A percentile compares a stretch with the other conserved stretches of the same genome.
phyloP scores from a whole-genome alignment of 2,113 vertebrate species.

The Spizaetus ornatus region DNA sequence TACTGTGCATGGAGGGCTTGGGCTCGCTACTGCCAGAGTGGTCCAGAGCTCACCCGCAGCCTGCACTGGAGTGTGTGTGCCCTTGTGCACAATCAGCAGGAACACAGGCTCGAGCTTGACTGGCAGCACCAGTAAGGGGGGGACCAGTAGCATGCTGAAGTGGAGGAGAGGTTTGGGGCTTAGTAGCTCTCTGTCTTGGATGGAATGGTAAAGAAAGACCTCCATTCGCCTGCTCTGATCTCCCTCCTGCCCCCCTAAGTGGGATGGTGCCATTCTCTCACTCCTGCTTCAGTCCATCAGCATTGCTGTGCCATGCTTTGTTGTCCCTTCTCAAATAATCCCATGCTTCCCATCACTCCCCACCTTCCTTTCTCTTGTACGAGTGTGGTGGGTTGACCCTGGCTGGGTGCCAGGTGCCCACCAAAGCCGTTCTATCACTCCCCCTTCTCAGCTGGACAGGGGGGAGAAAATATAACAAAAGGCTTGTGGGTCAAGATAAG shows the following conservation, averaged over 20 bases:
- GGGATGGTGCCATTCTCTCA: not conserved
- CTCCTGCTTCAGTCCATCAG: not conserved
- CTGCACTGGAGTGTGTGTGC: accelerated
- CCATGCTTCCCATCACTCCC: not conserved
- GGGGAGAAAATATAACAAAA: too few relatives aligned
- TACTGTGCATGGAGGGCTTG: accelerated
- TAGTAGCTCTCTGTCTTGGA: not conserved
- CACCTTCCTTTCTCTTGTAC: not conserved
- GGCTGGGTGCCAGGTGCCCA: too few relatives aligned
- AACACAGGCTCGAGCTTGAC: not conserved
- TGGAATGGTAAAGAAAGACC: not conserved
- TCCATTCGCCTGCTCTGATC: not conserved
- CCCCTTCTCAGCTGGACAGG: too few relatives aligned
- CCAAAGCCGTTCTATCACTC: too few relatives aligned
- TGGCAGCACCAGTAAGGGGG: not conserved
- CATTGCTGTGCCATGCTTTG: accelerated
- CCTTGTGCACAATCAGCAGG: not conserved
- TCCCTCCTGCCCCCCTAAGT: not conserved
- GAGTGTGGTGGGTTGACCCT: too few relatives aligned
- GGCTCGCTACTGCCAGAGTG: not conserved
- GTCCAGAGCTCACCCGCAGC: accelerated
- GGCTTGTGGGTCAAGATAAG: too few relatives aligned
- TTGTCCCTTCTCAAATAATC: not conserved
- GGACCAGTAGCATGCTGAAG: accelerated
- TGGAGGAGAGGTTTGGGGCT: not conserved